Conservation (phyloP, 2,113 vertebrate genomes). For the Chionis minor region DNA sequence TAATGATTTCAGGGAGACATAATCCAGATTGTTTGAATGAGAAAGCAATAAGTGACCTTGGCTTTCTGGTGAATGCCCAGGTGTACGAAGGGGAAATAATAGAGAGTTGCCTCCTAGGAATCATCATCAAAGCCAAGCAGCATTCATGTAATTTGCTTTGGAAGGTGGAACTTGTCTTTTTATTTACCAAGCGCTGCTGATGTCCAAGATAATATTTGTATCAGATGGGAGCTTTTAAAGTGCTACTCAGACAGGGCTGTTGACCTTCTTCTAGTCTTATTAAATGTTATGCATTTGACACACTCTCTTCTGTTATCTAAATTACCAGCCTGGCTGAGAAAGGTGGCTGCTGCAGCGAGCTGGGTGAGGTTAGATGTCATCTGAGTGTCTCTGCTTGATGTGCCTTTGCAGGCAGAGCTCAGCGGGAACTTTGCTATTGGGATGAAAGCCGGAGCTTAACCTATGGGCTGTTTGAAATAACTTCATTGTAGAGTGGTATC, state of each 20-base stretch:
- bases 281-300: slow-evolving; percentile 11
- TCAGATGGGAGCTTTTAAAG: slow-evolving; percentile 22
- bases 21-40: slow-evolving; percentile 36
- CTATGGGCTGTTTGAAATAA: slow-evolving; percentile 50
- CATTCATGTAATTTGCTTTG: slow-evolving; percentile 14
- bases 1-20: slow-evolving; percentile 18
- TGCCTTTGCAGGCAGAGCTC: slow-evolving; percentile 57
- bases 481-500: slow-evolving; percentile 60
- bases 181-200: slow-evolving; percentile 4
- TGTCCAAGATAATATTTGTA: slow-evolving; percentile 10
- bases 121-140: slow-evolving; percentile 16
- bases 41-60: slow-evolving; percentile 42
- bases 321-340: slow-evolving; percentile 29
- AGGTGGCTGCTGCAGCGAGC: slow-evolving; percentile 30
- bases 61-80: slow-evolving; percentile 49
- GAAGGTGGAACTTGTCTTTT: slow-evolving; percentile 20
- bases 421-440: slow-evolving; percentile 28
- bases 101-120: not conserved
- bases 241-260: not conserved
- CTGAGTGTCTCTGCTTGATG: slow-evolving; percentile 32
- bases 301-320: not conserved
- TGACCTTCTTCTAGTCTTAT: slow-evolving; percentile 21
- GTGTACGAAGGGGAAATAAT: slow-evolving; percentile 26
- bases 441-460: slow-evolving; percentile 60
- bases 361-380: slow-evolving; percentile 63